phyloP scores from a whole-genome alignment of 2,888 invertebrate genomes.

The Diarsia mendica region DNA sequence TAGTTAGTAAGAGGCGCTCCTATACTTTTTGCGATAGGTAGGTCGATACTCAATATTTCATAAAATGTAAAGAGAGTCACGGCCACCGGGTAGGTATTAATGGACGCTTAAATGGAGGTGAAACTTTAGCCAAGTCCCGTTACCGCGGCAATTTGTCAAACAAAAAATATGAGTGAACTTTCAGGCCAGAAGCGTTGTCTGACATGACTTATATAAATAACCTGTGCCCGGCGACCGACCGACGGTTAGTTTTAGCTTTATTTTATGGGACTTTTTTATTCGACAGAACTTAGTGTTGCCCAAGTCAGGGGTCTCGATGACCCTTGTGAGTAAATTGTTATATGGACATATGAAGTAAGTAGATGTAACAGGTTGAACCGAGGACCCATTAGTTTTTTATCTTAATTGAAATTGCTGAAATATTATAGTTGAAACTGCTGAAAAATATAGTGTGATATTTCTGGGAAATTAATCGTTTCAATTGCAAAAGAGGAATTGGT shows the following conservation, averaged over 20 bases:
- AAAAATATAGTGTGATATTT: slow-evolving; percentile 15
- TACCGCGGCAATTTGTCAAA: slow-evolving; percentile 88
- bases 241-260: slow-evolving; percentile 78
- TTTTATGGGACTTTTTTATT: slow-evolving; percentile 75
- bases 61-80: slow-evolving; percentile 77
- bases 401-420: background rate
- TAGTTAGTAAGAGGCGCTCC: slow-evolving; percentile 11
- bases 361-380: slow-evolving; percentile 42
- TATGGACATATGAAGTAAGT: slow-evolving; percentile 29
- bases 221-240: slow-evolving; percentile 74
- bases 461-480: background rate
- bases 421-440: background rate
- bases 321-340: slow-evolving; percentile 61
- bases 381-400: slow-evolving; percentile 10
- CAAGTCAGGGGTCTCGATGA: slow-evolving; percentile 62
- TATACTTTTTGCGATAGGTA: slow-evolving; percentile 56
- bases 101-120: slow-evolving; percentile 86
- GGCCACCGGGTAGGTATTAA: slow-evolving; percentile 82
- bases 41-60: slow-evolving; percentile 68
- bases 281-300: slow-evolving; percentile 68
- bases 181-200: slow-evolving; percentile 83
- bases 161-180: slow-evolving; percentile 88
- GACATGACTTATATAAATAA: slow-evolving; percentile 87
- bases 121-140: slow-evolving; percentile 87
- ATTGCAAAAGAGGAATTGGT: background rate